A percentile compares a stretch with the other conserved stretches of the same genome.
phyloP scores from a whole-genome alignment of 2,113 vertebrate species.

The Diadophis punctatus region DNA sequence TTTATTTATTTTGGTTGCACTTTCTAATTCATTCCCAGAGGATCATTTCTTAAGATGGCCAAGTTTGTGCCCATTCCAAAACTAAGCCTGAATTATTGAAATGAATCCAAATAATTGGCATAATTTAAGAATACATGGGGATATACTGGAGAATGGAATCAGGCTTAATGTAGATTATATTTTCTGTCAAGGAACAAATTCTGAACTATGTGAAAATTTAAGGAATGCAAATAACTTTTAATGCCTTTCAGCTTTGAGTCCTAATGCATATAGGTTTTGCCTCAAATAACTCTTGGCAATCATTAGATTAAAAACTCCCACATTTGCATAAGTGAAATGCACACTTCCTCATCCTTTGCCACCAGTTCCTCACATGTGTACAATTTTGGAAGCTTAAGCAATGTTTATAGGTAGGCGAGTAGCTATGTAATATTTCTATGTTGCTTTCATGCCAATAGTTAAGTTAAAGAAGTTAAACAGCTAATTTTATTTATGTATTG shows the following conservation, averaged over 20 bases:
- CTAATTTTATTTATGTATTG: not conserved
- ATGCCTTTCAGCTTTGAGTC: not conserved
- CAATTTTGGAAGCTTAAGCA: too few species aligned
- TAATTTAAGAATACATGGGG: not conserved
- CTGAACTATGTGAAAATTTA: not conserved
- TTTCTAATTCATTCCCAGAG: not conserved
- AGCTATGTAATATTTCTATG: not conserved
- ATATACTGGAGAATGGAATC: not conserved
- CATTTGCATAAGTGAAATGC: not conserved
- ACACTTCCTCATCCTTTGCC: not conserved
- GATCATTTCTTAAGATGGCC: not conserved
- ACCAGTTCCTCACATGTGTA: not conserved
- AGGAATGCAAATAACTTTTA: not conserved
- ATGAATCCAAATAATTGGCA: not conserved
- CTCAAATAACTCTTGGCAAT: not conserved
- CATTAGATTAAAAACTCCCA: not conserved
- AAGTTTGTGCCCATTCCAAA: not conserved
- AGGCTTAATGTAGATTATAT: not conserved
- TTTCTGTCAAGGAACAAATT: not conserved
- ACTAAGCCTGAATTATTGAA: not conserved
- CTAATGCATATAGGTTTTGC: not conserved
- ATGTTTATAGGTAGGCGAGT: not conserved
- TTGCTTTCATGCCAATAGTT: not conserved
- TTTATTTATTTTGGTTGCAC: too few species aligned
- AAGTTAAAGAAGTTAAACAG: not conserved